Base-by-base conservation (phyloP, 2,113 vertebrate species). In the Campylomormyrus numenius region DNA sequence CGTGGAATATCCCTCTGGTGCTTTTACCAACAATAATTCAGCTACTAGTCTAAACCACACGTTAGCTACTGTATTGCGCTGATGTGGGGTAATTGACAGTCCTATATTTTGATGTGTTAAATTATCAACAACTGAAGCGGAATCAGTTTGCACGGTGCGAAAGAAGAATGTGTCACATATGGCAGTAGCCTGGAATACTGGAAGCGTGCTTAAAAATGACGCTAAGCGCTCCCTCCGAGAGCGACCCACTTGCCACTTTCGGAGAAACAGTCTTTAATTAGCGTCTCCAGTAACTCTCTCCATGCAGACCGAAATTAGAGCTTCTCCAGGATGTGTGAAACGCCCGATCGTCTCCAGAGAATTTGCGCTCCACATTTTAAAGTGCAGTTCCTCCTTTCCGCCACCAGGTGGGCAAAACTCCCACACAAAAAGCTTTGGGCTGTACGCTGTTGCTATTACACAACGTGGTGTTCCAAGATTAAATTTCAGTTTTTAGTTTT, bases 241-340 rank as follows among this genome's bases (percentile, higher is more conserved):
- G 52, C 39, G 87, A 88, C 87, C 87, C 87, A 88, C n/a, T 66
- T 58, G 87, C 52, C 52, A 58, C 52, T 88, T 88, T 88, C 87
- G 53, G 87, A 88, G 56, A 88, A 88, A 45, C 19, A 62, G 46
- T 50, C 49, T 88, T 88, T 88, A 88, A 88, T 88, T 58, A 87
- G 85, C n/a, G 85, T 70, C 62, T 27, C 62, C 62, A 70, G 62
- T 6, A 50, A 35, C 42, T 46, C 83, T 45, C 83, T 85, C 39
- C 39, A 46, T 5, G 83, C 83, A 48, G 77, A 27, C 45, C n/a
- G 85, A 35, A 31, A 50, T 50, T 86, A 56, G 86, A 56, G 13
- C 35, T 48, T 15, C 17, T 42, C 70, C 27, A 19, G 31, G 27
- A 42, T 21, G 31, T 19, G 35, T 39, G 15, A 17, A 84, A 85